These are phyloP conservation scores for Tarsius wallacei DNA, from an alignment of 2,797 vertebrate species.

Conservation along the genomic window DNA sequence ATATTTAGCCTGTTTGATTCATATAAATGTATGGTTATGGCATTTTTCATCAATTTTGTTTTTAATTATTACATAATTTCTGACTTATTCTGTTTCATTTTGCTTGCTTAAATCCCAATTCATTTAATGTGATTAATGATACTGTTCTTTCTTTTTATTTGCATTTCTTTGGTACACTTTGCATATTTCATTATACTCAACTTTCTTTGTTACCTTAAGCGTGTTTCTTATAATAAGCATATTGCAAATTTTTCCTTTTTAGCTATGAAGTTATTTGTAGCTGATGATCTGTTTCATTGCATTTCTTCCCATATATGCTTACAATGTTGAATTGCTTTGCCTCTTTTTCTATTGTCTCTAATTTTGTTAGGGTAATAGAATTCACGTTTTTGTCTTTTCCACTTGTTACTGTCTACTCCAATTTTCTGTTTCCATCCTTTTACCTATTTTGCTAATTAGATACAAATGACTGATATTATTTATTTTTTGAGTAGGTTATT, in stretches of 20 bases:
- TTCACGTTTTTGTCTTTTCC: neutral
- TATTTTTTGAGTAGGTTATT: neutral
- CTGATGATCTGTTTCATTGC: neutral
- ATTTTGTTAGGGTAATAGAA: neutral
- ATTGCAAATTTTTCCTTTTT: neutral
- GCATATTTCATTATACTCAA: neutral
- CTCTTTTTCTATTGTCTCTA: neutral
- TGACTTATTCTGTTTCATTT: neutral
- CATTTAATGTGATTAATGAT: neutral
- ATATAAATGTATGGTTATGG: neutral
- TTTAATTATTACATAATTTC: neutral
- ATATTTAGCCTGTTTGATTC: neutral
- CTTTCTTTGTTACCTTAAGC: neutral
- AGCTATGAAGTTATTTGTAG: neutral
- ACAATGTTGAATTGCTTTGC: neutral
- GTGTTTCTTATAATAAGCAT: neutral
- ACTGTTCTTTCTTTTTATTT: neutral
- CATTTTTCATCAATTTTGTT: neutral
- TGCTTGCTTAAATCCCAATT: neutral
- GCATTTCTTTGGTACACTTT: neutral
- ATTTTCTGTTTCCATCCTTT: neutral
- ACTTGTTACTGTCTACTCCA: neutral
- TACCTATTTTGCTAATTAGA: neutral
- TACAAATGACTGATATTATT: neutral
- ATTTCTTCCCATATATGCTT: neutral